Percentiles rank a stretch among this genome's conserved stretches.
Conservation (phyloP, 2,888 invertebrate genomes). For the Tenthredo amoena region DNA sequence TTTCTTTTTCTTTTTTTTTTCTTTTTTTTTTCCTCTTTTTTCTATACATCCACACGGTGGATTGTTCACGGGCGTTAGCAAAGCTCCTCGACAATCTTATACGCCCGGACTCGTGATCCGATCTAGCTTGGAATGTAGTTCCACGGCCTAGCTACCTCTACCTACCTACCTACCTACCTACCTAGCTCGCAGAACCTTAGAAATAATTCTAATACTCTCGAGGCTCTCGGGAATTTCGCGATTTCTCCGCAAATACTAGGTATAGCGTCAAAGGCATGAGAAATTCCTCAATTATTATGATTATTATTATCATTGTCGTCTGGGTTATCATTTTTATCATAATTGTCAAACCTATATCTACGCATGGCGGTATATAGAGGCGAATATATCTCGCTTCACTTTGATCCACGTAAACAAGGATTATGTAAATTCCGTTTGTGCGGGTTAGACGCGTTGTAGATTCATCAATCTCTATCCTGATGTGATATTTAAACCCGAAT, state of each 20-base stretch:
- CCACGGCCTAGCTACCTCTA: background rate
- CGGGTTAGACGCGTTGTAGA: background rate
- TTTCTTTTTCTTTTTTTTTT: background rate
- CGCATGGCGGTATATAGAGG: background rate
- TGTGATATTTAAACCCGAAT: too few species aligned
- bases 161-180: background rate
- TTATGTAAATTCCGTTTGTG: background rate
- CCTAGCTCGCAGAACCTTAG: conserved; percentile 9
- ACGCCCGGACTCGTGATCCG: conserved; percentile 18
- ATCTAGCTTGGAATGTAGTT: conserved; percentile 41
- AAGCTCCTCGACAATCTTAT: conserved; percentile 40
- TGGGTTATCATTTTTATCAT: background rate
- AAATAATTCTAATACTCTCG: conserved; percentile 46
- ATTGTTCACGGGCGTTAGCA: conserved; percentile 23
- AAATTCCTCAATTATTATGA: conserved; percentile 26
- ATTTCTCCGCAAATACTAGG: conserved; percentile 25
- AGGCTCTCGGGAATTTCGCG: conserved; percentile 34
- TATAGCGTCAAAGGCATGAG: background rate
- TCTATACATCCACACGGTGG: background rate
- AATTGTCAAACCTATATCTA: background rate
- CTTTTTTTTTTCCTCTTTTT: background rate
- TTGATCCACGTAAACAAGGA: background rate
- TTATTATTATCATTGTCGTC: background rate
- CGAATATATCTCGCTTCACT: background rate
- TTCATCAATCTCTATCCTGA: background rate